Evolutionary conservation across 2,888 invertebrate genomes (phyloP).

Genomic region (Holacanthella duospinosa): DNA sequence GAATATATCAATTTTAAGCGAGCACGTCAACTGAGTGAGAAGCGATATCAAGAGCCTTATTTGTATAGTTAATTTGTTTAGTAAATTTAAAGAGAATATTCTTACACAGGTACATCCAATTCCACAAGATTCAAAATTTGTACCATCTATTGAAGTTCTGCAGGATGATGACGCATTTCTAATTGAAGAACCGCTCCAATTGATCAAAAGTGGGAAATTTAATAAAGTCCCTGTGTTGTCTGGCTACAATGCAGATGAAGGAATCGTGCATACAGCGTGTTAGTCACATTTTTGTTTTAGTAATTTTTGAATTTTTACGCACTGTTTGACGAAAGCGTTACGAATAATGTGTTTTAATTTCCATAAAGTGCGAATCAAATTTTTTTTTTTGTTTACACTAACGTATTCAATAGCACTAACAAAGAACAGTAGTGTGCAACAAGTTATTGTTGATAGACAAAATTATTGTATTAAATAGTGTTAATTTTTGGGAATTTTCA

Average conservation of each 20-base stretch:
- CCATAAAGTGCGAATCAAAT: too few relatives aligned
- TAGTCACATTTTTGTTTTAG: too few relatives aligned
- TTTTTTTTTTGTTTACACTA: too few relatives aligned
- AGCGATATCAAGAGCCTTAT: neutral
- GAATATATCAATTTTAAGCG: too few relatives aligned
- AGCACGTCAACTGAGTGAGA: too few relatives aligned
- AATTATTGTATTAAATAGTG: neutral
- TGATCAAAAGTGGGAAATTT: constrained; percentile 9
- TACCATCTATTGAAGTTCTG: constrained; percentile 9
- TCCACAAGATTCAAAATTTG: constrained; percentile 1
- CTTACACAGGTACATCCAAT: neutral
- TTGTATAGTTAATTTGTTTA: neutral
- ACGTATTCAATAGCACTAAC: too few relatives aligned
- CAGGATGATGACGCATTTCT: constrained; percentile 10
- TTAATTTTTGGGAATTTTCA: neutral
- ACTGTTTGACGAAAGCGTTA: too few relatives aligned
- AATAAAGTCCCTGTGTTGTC: constrained; percentile 16
- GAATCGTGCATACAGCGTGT: neutral
- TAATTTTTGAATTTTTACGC: too few relatives aligned
- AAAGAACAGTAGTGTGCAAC: too few relatives aligned
- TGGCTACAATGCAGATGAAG: constrained; percentile 19
- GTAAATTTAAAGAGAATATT: too few relatives aligned
- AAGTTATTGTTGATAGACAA: too few relatives aligned
- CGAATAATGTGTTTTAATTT: too few relatives aligned
- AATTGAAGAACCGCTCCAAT: neutral